Evolutionary conservation across 2,888 invertebrate genomes (phyloP).

Genomic region (Polia nebulosa): DNA sequence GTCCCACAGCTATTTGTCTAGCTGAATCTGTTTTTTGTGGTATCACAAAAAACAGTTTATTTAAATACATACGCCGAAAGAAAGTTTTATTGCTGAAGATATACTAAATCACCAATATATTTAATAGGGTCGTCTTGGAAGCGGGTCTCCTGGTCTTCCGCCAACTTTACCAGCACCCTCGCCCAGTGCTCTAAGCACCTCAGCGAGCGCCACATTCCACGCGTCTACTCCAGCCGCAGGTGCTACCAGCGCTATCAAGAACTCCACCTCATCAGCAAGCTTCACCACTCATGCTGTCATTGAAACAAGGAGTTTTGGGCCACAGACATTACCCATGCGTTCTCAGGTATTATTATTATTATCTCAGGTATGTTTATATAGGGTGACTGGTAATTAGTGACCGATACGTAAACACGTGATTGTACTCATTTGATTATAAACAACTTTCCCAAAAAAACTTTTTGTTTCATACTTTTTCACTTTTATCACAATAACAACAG

Average conservation of each 20-base stretch:
- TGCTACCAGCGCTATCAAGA: constrained; percentile 86
- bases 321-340: constrained; percentile 88
- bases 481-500: too few relatives aligned
- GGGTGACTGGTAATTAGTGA: too few relatives aligned
- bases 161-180: constrained; percentile 94
- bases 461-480: too few relatives aligned
- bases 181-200: constrained; percentile 92
- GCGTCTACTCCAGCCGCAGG: constrained; percentile 83
- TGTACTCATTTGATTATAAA: too few relatives aligned
- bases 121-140: constrained; percentile 84
- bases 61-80: too few relatives aligned
- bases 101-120: background rate
- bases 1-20: too few relatives aligned
- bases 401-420: too few relatives aligned
- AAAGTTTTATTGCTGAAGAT: background rate
- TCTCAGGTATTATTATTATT: constrained; percentile 81
- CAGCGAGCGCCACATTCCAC: constrained; percentile 92
- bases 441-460: too few relatives aligned
- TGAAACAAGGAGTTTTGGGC: constrained; percentile 88
- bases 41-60: too few relatives aligned
- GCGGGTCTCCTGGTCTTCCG: constrained; percentile 92
- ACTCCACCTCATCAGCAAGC: constrained; percentile 91
- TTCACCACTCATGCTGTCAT: constrained; percentile 89
- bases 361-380: too few relatives aligned
- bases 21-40: too few relatives aligned